Conservation (phyloP, 2,888 invertebrate species). For the Heliconius erato region DNA sequence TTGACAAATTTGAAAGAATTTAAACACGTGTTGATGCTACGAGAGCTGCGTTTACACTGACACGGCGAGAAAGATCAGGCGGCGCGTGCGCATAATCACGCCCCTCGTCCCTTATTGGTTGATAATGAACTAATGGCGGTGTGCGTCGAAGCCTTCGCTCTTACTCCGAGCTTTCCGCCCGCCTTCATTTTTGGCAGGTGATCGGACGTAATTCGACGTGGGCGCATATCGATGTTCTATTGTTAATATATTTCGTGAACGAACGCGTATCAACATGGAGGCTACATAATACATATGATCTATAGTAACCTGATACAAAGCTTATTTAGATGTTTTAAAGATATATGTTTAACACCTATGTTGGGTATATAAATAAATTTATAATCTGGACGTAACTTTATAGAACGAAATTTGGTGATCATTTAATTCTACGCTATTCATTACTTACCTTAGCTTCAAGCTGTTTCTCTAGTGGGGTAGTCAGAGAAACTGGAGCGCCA, state of each 20-base stretch:
- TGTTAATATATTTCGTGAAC: conserved; percentile 46
- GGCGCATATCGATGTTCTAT: conserved; percentile 60
- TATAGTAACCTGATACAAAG: conserved; percentile 4
- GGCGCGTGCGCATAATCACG: conserved; percentile 80
- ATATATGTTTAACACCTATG: neutral
- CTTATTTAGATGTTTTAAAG: neutral
- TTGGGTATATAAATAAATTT: neutral
- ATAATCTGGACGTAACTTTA: neutral
- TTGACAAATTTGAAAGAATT: conserved; percentile 62
- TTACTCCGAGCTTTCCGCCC: conserved; percentile 77
- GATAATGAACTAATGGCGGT: conserved; percentile 68
- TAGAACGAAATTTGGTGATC: too few relatives aligned
- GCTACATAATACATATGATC: conserved; percentile 22
- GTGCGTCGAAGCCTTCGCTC: conserved; percentile 68
- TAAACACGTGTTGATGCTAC: conserved; percentile 67
- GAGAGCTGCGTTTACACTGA: conserved; percentile 81
- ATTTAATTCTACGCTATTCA: too few relatives aligned
- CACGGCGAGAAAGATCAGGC: conserved; percentile 64
- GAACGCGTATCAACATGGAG: conserved; percentile 33
- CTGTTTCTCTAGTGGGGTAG: too few relatives aligned
- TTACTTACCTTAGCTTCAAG: too few relatives aligned
- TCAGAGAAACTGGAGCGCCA: too few relatives aligned
- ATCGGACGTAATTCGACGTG: conserved; percentile 71
- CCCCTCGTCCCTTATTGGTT: conserved; percentile 71
- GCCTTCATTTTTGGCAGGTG: conserved; percentile 75